Conservation (phyloP, 92 coral and sea anemone species). For the Nematostella vectensis region DNA sequence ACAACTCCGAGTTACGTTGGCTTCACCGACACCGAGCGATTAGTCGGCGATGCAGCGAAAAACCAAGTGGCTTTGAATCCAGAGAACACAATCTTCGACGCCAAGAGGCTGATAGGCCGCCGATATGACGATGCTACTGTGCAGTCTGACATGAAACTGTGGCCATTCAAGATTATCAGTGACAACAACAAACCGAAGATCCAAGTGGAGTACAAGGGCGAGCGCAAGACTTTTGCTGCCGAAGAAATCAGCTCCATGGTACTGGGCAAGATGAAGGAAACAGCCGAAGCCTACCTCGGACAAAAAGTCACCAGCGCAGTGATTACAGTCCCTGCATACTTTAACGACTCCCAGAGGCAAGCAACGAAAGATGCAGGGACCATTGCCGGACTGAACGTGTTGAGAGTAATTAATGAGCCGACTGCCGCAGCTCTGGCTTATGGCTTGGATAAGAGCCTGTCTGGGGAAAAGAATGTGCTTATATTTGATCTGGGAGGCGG, state of each 20-base stretch:
- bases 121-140: conserved; percentile 63
- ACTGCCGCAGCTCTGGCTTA: conserved; percentile 92
- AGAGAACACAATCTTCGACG: conserved; percentile 78
- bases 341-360: conserved; percentile 75
- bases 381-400: conserved; percentile 63
- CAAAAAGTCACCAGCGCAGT: conserved; percentile 44
- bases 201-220: conserved; percentile 42
- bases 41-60: conserved; percentile 90
- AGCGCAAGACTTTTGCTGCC: conserved; percentile 46
- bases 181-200: conserved; percentile 48
- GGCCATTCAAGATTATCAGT: conserved; percentile 74
- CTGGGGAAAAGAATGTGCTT: conserved; percentile 55
- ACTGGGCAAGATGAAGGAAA: conserved; percentile 70
- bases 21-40: conserved; percentile 83
- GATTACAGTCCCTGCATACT: conserved; percentile 74
- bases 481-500: conserved; percentile 90
- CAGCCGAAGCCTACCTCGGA: conserved; percentile 73
- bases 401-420: conserved; percentile 81
- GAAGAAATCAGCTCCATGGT: conserved; percentile 79
- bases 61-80: conserved; percentile 91
- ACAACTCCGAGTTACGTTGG: conserved; percentile 98
- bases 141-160: conserved; percentile 82
- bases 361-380: conserved; percentile 76
- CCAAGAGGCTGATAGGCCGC: conserved; percentile 87
- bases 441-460: conserved; percentile 65